Base-by-base conservation (phyloP, 2,888 invertebrate species). In the Acrocyrtus sp. region DNA sequence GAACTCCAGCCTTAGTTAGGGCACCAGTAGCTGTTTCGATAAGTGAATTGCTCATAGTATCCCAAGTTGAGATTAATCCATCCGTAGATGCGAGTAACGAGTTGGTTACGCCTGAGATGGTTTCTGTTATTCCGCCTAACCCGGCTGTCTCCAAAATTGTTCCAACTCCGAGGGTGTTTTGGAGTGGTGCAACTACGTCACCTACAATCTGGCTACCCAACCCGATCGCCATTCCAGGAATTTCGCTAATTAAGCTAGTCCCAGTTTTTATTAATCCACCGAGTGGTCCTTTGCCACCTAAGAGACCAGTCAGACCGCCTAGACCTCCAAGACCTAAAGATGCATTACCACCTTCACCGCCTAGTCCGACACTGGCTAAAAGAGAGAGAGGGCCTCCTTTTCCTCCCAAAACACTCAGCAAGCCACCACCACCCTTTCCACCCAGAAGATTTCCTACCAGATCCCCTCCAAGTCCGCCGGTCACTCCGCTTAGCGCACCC, bases 321-420 rank as follows among this genome's bases (percentile, higher is more conserved):
- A 29, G 8, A 15, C n/a, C 53, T 26, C 53, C 53, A 53, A 26
- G 27, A n/a, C n/a, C n/a, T n/a, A n/a, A n/a, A n/a, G n/a, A n/a
- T n/a, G n/a, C n/a, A n/a, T n/a, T n/a, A n/a, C n/a, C n/a, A n/a
- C n/a, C n/a, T n/a, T n/a, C n/a, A n/a, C n/a, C n/a, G n/a, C n/a
- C n/a, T n/a, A n/a, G n/a, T n/a, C n/a, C n/a, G n/a, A n/a, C n/a
- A n/a, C n/a, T n/a, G n/a, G n/a, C 39, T 39, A 39, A 6, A 10
- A 39, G 5, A 45, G n/a, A 12, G n/a, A 45, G 45, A 5, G 45
- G 45, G 5, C 45, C 45, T 5, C 17, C 45, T 5, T 12, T 12
- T n/a, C 45, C 45, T 12, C 10, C 5, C 10, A 45, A 12, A 6
- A 12, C 45, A n/a, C 12, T 5, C 10, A 45, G n/a, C 12, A 45